Conservation (phyloP, 2,113 vertebrate genomes). For the Amphiprion percula region DNA sequence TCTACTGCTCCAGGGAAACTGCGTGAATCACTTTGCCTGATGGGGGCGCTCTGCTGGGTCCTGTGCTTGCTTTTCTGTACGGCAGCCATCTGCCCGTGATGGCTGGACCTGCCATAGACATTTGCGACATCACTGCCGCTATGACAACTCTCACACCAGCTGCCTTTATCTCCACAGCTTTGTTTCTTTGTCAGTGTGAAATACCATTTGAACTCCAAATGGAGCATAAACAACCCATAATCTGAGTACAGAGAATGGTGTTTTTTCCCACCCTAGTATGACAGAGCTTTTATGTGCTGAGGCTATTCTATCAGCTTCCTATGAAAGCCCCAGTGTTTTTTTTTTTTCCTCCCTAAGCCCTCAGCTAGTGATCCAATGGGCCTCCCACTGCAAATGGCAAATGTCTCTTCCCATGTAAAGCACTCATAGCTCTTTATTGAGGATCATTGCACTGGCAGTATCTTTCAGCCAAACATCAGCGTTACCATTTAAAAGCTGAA, state of each 20-base stretch:
- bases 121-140: conserved; percentile 43
- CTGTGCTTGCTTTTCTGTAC: conserved; percentile 27
- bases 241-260: conserved; percentile 59
- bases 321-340: conserved; percentile 43
- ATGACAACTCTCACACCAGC: conserved; percentile 60
- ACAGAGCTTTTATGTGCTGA: conserved; percentile 54
- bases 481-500: conserved; percentile 76
- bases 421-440: conserved; percentile 72
- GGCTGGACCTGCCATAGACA: conserved; percentile 43
- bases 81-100: conserved; percentile 53
- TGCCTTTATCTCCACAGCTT: conserved; percentile 63
- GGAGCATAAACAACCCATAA: conserved; percentile 67
- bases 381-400: conserved; percentile 71
- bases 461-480: conserved; percentile 74
- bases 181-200: conserved; percentile 63
- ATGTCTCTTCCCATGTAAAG: conserved; percentile 68
- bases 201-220: conserved; percentile 69
- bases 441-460: conserved; percentile 69
- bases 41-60: conserved; percentile 46
- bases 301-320: conserved; percentile 59
- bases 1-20: conserved; percentile 4
- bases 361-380: conserved; percentile 53
- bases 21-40: conserved; percentile 32
- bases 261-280: conserved; percentile 32
- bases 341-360: conserved; percentile 18